Evolutionary conservation across 2,888 invertebrate genomes (phyloP).

Genomic region (Auanema freiburgensis): DNA sequence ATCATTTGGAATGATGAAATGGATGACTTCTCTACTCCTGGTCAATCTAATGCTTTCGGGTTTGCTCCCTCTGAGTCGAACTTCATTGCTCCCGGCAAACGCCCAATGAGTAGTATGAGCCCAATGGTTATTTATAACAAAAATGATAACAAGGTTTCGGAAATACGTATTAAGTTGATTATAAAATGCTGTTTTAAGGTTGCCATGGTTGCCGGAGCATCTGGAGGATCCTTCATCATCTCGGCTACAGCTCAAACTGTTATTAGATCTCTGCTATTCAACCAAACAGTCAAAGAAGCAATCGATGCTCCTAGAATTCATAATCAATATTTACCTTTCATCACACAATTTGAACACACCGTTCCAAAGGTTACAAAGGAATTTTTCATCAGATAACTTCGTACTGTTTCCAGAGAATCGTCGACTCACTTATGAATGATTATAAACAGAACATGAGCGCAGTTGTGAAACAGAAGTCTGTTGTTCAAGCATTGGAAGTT

Average conservation of each 20-base stretch:
- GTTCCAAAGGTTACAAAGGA: conserved; percentile 71
- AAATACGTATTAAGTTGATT: background rate
- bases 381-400: conserved; percentile 1
- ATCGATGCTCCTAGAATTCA: conserved; percentile 61
- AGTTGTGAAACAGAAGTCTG: conserved; percentile 53
- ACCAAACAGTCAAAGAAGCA: conserved; percentile 75
- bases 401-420: conserved; percentile 38
- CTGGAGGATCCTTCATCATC: conserved; percentile 88
- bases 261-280: conserved; percentile 77
- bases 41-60: conserved; percentile 60
- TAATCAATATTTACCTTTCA: conserved; percentile 71
- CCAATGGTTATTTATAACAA: conserved; percentile 78
- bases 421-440: conserved; percentile 46
- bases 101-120: conserved; percentile 86
- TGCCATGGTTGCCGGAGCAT: conserved; percentile 77
- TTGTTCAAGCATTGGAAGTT: conserved; percentile 55
- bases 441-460: conserved; percentile 57
- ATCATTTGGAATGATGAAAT: conserved; percentile 62
- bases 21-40: conserved; percentile 70
- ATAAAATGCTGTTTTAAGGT: conserved; percentile 66
- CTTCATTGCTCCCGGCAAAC: conserved; percentile 78
- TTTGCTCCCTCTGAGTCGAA: conserved; percentile 78
- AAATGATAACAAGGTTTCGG: conserved; percentile 66
- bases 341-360: conserved; percentile 75
- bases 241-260: conserved; percentile 73